These are phyloP conservation scores for Coelinius sp. DNA, from an alignment of 2,888 invertebrate genomes.

Conservation along the genomic window DNA sequence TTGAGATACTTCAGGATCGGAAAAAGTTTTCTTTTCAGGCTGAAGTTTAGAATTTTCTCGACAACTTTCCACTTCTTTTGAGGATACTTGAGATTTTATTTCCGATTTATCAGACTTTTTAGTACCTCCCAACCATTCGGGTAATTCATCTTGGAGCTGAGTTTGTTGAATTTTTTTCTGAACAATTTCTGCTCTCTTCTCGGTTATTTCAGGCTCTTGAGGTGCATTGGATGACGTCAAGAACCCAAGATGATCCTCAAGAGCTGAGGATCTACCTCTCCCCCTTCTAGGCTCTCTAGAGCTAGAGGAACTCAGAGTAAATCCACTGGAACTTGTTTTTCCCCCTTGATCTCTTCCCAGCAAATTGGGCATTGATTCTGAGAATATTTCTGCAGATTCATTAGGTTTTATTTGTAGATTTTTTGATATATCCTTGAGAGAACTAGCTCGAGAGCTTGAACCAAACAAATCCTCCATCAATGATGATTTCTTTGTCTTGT, in stretches of 20 bases:
- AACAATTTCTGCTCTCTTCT: not conserved
- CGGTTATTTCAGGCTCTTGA: conserved; percentile 30
- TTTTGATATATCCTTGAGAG: conserved; percentile 35
- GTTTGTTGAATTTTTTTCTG: not conserved
- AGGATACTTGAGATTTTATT: conserved; percentile 25
- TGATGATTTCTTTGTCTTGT: conserved; percentile 53
- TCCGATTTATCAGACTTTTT: conserved; percentile 45
- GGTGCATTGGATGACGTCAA: conserved; percentile 42
- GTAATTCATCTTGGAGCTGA: conserved; percentile 54
- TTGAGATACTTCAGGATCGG: conserved; percentile 49
- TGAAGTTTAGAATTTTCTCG: not conserved
- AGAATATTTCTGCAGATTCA: conserved; percentile 37
- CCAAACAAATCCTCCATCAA: conserved; percentile 62
- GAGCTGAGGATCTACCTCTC: conserved; percentile 52
- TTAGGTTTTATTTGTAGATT: conserved; percentile 37
- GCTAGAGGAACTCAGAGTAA: conserved; percentile 49
- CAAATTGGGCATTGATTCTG: conserved; percentile 40
- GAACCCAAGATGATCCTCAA: conserved; percentile 62
- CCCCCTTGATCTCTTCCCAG: conserved; percentile 39
- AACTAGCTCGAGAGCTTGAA: conserved; percentile 41
- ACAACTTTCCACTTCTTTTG: not conserved
- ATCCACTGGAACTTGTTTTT: conserved; percentile 45
- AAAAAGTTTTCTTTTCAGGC: conserved; percentile 8
- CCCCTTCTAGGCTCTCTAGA: conserved; percentile 58
- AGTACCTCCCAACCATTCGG: conserved; percentile 63